A percentile compares a stretch with the other conserved stretches of the same genome.
Evolutionary conservation across 2,797 vertebrate species (phyloP).

Genomic region (Acrossocheilus wenchowensis): DNA sequence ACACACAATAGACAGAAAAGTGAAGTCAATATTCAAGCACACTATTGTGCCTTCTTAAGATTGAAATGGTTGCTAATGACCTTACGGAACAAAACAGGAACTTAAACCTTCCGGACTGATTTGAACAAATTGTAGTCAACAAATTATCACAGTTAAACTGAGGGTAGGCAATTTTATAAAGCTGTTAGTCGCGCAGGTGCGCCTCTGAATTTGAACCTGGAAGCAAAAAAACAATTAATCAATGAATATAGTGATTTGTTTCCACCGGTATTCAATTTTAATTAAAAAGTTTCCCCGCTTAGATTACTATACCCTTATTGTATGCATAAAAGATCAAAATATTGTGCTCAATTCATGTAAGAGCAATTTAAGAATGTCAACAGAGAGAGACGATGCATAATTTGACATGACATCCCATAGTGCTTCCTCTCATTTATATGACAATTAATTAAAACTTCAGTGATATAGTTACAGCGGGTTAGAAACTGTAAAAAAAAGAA

Average conservation of each 20-base stretch:
- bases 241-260: neutral
- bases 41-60: neutral
- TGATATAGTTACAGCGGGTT: neutral
- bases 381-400: neutral
- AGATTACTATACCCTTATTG: slow-evolving; percentile 4
- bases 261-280: neutral
- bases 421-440: neutral
- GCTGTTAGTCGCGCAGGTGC: neutral
- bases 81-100: neutral
- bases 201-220: neutral
- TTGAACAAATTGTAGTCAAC: neutral
- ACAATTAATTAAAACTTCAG: neutral
- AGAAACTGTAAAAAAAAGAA: neutral
- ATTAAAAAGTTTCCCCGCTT: neutral
- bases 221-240: neutral
- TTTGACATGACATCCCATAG: neutral
- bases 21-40: neutral
- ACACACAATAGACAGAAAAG: slow-evolving; percentile 58
- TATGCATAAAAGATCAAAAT: neutral
- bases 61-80: neutral
- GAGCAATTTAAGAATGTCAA: neutral
- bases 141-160: neutral
- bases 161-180: neutral
- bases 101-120: neutral
- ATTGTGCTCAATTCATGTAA: neutral